Evolutionary conservation across 1,140 invertebrate genomes (phyloP), one percentile per base, ranked within the genome.

Genomic region (Drosophila albomicans): DNA sequence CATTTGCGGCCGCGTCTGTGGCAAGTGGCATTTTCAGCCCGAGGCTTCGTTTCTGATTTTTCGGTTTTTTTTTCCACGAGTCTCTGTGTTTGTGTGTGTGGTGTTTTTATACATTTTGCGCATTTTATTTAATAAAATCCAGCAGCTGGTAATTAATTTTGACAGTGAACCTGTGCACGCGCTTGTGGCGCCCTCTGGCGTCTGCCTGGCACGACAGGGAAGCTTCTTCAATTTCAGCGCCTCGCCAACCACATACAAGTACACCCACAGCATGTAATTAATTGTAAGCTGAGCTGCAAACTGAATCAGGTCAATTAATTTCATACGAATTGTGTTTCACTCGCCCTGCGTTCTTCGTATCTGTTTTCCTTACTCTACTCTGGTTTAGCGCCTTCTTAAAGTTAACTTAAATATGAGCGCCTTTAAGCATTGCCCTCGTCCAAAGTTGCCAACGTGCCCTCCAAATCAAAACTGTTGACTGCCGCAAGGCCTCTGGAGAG

Each of bases 271-370:
- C 46, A 63, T 80, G 81, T 91, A 87, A 87, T 91, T 91, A 91
- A 91, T 91, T 81, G 88, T 91, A 91, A 91, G 78, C 88, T 58
- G 82, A 91, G 86, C 63, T 86, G 69, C 82, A 64, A 78, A 78
- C 70, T 91, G 81, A 91, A 91, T 87, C 88, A 78, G 87, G 87
- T 91, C 81, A 91, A 91, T 91, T 91, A 91, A 91, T 91, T 86
- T 84, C 81, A 66, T 68, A 65, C 59, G 79, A 80, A 67, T 75
- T 72, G 65, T 67, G 56, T 43, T 35, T 43, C 25, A 15, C 16
- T 15, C 28, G 11, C n/a, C 32, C 25, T 30, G 7, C 15, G n/a
- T 20, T 32, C 15, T 30, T 5, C 15, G 10, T 8, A 28, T 28
- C 16, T 20, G 4, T 5, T 30, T 3, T 13, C 10, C 6, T 25